These are phyloP conservation scores for Chrysina gloriosa DNA, from an alignment of 2,888 invertebrate species.

Conservation along the genomic window DNA sequence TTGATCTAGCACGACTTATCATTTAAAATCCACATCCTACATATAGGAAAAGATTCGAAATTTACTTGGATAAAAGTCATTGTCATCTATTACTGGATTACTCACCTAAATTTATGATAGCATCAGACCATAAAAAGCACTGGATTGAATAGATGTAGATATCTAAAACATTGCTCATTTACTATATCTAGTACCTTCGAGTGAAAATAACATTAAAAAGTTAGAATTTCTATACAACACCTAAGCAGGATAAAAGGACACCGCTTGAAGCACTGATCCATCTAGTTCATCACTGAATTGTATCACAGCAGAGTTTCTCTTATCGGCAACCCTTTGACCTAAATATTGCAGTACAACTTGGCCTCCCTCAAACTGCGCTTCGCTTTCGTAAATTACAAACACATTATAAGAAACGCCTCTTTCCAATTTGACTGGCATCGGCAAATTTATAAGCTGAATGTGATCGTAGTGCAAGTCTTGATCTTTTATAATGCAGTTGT, in stretches of 20 bases:
- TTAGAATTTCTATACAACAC: not conserved
- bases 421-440: slow-evolving; percentile 52
- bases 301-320: slow-evolving; percentile 49
- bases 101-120: too few species aligned
- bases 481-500: slow-evolving; percentile 28
- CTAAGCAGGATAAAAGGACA: slow-evolving; percentile 56
- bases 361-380: slow-evolving; percentile 45
- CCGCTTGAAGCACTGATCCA: slow-evolving; percentile 57
- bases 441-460: slow-evolving; percentile 45
- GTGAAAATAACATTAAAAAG: too few species aligned
- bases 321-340: slow-evolving; percentile 52
- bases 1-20: too few species aligned
- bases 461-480: slow-evolving; percentile 43
- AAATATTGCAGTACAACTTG: slow-evolving; percentile 55
- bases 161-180: too few species aligned
- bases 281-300: slow-evolving; percentile 55
- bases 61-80: too few species aligned
- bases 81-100: too few species aligned
- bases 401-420: slow-evolving; percentile 54
- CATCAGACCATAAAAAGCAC: too few species aligned
- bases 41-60: too few species aligned
- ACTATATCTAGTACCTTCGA: too few species aligned
- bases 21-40: too few species aligned
- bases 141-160: too few species aligned
- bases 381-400: slow-evolving; percentile 52